Evolutionary conservation across 2,113 vertebrate species (phyloP), one percentile per base, ranked within the genome.

Genomic region (Calypte anna): DNA sequence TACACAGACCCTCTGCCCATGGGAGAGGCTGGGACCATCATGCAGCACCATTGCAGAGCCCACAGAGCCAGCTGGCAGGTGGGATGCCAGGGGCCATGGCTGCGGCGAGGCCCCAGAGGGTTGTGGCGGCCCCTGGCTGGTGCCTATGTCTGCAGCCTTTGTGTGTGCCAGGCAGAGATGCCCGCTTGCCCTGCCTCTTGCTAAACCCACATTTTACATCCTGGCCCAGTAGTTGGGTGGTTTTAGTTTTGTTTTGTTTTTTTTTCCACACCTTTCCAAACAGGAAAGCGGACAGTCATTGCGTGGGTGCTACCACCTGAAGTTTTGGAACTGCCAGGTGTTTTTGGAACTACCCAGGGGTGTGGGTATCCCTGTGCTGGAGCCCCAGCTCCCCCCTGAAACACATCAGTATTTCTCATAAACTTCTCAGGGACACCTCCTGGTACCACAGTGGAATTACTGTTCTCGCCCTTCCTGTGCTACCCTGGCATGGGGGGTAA

Each of bases 371-470:
- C 14, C 21, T 2, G 46, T 25, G 1, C 30, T 1, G 64, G 18
- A 3, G 2, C 15, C 3, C 9, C 6, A 10, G 4, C 3, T 70
- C 12, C 3, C 9, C 24, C 8, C 28, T 7, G 30, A 54, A 62
- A 70, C 1, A 23, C 36, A 10, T 0, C n/a, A 3, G 13, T 2
- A 12, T 7, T 28, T 6, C n/a, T 11, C 1, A 4, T 17, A 48
- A 31, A 14, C 18, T 25, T 17, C 1, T 1, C 30, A 48, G 30
- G 48, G 14, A 74, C 40, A 2, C 21, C 24, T 50, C 38, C 48
- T 4, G 2, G 2, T 5, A 14, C 7, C 31, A 22, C 14, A 0
- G 13, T 3, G 1, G 27, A 11, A 36, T 38, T 12, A 1, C 3
- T 7, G 17, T 8, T 48, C 40, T 7, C 10, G 2, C 46, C 10